These are phyloP conservation scores for Thripadectes ignobilis DNA, from an alignment of 2,797 vertebrate genomes.

Conservation along the genomic window DNA sequence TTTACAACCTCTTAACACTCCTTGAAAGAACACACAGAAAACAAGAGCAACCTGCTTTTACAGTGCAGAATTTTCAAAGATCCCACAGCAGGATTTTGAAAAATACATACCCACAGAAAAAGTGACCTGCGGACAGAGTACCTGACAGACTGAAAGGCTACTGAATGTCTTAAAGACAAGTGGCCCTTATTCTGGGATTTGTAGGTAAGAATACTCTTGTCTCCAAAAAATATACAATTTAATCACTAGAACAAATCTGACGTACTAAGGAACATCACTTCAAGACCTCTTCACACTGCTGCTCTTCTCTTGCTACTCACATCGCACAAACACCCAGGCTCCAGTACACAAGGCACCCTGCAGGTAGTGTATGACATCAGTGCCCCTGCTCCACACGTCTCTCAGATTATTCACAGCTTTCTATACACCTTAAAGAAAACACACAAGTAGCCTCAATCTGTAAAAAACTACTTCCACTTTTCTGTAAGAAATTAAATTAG, in stretches of 20 bases:
- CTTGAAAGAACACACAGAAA: background rate
- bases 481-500: background rate
- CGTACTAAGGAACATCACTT: rapidly evolving
- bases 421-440: background rate
- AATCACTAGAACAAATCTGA: background rate
- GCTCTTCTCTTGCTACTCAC: background rate
- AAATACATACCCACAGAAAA: background rate
- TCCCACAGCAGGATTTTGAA: background rate
- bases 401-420: background rate
- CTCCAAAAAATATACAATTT: background rate
- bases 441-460: background rate
- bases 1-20: background rate
- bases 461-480: background rate
- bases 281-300: background rate
- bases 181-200: background rate
- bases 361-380: rapidly evolving
- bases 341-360: rapidly evolving
- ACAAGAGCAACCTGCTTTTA: background rate
- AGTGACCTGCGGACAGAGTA: background rate
- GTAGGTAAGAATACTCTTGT: background rate
- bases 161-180: background rate
- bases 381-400: background rate
- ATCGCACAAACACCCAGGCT: background rate
- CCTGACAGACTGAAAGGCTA: background rate
- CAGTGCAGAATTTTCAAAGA: background rate